Base-by-base conservation (phyloP, 2,113 vertebrate genomes). In the Ciconia stormi region DNA sequence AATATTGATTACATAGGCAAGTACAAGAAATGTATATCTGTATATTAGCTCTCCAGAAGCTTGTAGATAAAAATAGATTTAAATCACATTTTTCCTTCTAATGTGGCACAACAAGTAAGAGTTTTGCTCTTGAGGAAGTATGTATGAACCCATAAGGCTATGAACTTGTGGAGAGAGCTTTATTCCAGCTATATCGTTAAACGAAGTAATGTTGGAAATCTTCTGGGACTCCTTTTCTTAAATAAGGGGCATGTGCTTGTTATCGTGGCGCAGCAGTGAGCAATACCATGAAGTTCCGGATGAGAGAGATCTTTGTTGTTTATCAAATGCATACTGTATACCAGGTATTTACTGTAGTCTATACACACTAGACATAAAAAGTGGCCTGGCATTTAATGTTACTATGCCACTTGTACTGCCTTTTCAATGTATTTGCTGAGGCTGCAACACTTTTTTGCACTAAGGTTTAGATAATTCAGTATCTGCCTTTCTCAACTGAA, bases 1-100 rank as follows among this genome's bases (percentile, higher is more conserved):
- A 90, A 61, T 96, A 96, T 73, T 95, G 78, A 94, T 94, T 87
- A 79, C 34, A 46, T 61, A 80, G 69, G 92, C 71, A 86, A 82
- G 90, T 86, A 92, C 66, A 93, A 88, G 82, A 92, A 82, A 34
- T 82, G 46, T 95, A 82, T 65, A 89, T 79, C 36, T 89, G 73
- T 89, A 63, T 79, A 67, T 50, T 81, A 78, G 42, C 47, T 81
- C 42, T 91, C 50, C 19, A 87, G 91, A 78, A 91, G 47, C 50
- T 63, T 82, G 42, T 63, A 63, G 52, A 27, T 74, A 84, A 92
- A 93, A 92, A 73, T 10, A 88, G 30, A 76, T 94, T 89, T 91
- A 67, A 79, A 71, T 91, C 46, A 44, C 17, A 13, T 86, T 95
- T 93, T 94, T 82, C 59, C 23, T 82, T 71, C 56, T 82, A 44